Base-by-base conservation (phyloP, 2,113 vertebrate species). In the Benitochromis conjunctus region DNA sequence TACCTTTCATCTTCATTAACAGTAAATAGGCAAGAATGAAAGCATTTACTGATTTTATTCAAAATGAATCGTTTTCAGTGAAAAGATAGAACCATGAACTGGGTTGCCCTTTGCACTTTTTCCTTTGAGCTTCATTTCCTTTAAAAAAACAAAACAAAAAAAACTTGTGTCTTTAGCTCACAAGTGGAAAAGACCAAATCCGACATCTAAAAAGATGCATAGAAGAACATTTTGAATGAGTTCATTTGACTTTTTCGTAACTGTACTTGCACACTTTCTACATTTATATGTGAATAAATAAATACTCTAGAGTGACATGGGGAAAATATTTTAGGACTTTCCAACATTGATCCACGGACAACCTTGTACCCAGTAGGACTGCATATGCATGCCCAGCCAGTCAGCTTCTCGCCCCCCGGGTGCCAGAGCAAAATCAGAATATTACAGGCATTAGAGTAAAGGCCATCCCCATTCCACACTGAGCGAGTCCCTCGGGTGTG, bases 371-470 rank as follows among this genome's bases (percentile, higher is more conserved):
- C 57, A 55, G 55, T 24, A n/a, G 57, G 56, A 34, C 36, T 64
- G 29, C 41, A 51, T 24, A 16, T 64, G 48, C 43, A 41, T 26
- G 46, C 48, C 74, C 36, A 77, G 51, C 26, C 38, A 55, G 54
- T 41, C 51, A 56, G 38, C 66, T 77, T 77, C 79, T 51, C 34
- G 24, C 43, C 16, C 56, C 29, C 3, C 51, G 85, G 41, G 71
- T 86, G 82, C 82, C 31, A 0, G 80, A 79, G 82, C 83, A 92
- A 86, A 88, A 89, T 24, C 80, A 31, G 71, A 91, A 82, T 90
- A 86, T 85, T 48, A 85, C 60, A 86, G 82, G 86, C 85, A 90
- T 91, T 64, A 58, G 71, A 64, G 74, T 80, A 82, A 94, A 92
- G 87, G 88, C 76, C 86, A 81, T 82, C 69, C 71, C 54, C 82